These are phyloP conservation scores for Bambusicola thoracicus DNA, from an alignment of 2,113 vertebrate species.

Conservation along the genomic window DNA sequence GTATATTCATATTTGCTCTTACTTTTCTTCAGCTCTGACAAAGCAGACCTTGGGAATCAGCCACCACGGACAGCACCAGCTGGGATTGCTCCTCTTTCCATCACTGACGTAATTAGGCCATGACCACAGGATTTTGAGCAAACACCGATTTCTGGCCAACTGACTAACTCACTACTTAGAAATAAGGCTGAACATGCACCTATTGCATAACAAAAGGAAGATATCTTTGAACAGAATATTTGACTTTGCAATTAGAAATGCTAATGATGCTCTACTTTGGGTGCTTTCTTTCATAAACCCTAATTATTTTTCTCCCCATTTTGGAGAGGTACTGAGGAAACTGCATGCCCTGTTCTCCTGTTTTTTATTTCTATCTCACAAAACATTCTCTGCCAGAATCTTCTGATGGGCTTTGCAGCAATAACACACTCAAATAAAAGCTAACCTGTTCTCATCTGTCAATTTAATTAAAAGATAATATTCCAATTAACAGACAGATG, in stretches of 20 bases:
- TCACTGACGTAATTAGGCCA: not conserved
- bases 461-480: not conserved
- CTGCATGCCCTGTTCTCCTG: not conserved
- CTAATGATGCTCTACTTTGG: not conserved
- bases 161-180: not conserved
- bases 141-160: not conserved
- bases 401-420: not conserved
- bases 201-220: not conserved
- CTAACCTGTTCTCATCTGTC: not conserved
- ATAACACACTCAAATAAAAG: not conserved
- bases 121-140: not conserved
- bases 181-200: not conserved
- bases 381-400: not conserved
- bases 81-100: not conserved
- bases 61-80: not conserved
- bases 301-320: not conserved
- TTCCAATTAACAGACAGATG: not conserved
- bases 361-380: not conserved
- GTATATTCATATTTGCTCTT: not conserved
- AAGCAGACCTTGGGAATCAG: not conserved
- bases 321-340: not conserved
- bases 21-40: not conserved
- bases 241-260: not conserved
- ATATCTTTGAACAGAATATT: not conserved
- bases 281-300: not conserved